Base-by-base conservation (phyloP, 2,888 invertebrate genomes). In the Dilophus febrilis region DNA sequence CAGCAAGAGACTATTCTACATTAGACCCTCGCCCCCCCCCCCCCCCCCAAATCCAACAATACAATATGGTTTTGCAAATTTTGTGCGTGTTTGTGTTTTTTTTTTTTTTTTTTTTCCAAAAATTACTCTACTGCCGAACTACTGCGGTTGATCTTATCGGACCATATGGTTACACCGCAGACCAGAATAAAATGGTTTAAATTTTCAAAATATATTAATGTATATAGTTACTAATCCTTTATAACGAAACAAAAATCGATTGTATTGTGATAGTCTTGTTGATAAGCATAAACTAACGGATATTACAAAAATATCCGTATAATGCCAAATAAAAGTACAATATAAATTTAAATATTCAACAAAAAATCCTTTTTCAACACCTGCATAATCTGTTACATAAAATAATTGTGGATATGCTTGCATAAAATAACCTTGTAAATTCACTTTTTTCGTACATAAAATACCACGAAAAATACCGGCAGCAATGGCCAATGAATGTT, bases 251-350 rank as follows among this genome's bases (percentile, higher is more conserved):
- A 50, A 42, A 30, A 28, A 46, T 40, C 13, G 44, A 43, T 76
- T 74, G 16, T 74, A 53, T 49, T 72, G 68, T 36, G 65, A 64
- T 48, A 77, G 77, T 35, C 74, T 65, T 3, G 71, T 68, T 2
- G 71, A 60, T 18, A 78, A 53, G 1, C 74, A 73, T 51, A 72
- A 64, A 51, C 77, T 75, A 30, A 77, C 61, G 12, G 77, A 53
- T 44, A 77, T 76, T 10, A 78, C 70, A 41, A 77, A 69, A 43
- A 76, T 55, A 49, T 78, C 78, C 49, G 74, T 74, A 42, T 72
- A 76, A 50, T 74, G 77, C 77, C 78, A 78, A 2, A 72, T 64
- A 40, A 72, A 69, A 0, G 77, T 76, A 4, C 72, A 52, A 29
- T 47, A 47, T 38, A 49, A 42, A 37, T 47, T 48, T 34, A 55